Conservation (phyloP, 2,797 vertebrate species). For the Nasua narica region DNA sequence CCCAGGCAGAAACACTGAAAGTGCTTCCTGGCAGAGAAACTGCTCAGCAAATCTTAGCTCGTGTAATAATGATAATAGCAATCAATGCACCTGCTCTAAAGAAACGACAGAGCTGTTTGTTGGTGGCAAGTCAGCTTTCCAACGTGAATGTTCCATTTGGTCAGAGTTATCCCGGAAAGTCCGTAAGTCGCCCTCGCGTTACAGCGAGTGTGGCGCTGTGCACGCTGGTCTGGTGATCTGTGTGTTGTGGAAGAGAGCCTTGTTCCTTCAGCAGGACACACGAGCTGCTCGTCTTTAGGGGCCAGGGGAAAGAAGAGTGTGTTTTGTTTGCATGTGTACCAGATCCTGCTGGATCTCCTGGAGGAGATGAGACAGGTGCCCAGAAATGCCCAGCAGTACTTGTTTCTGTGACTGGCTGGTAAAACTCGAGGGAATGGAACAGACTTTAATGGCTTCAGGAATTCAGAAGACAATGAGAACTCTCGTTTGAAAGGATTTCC, state of each 20-base stretch:
- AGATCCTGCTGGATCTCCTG: background rate
- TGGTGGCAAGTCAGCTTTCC: background rate
- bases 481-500: background rate
- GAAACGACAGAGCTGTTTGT: background rate
- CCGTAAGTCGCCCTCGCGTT: background rate
- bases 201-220: fast-evolving
- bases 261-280: background rate
- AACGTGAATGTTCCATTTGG: background rate
- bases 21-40: background rate
- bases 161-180: background rate
- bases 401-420: background rate
- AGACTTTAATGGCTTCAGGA: background rate
- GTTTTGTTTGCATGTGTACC: background rate
- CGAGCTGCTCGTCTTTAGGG: background rate
- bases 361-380: background rate
- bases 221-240: background rate
- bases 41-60: background rate
- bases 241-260: background rate
- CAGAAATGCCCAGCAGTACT: background rate
- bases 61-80: fast-evolving
- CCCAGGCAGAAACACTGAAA: background rate
- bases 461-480: background rate
- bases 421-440: background rate
- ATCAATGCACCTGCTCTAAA: background rate
- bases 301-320: background rate